Base-by-base conservation (phyloP, 2,888 invertebrate genomes). In the Phortica magna region DNA sequence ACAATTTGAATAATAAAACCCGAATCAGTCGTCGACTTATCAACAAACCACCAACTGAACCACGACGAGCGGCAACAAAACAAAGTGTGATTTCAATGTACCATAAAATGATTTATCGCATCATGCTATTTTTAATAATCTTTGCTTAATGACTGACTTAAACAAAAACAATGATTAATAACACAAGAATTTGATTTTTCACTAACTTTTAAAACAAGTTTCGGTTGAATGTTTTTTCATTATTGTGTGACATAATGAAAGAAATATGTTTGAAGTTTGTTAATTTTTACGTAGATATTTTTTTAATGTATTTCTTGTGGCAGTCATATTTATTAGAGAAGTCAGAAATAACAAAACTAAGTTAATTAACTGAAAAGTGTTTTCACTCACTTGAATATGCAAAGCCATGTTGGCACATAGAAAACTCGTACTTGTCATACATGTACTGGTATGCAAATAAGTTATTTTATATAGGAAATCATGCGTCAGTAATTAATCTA, bases 361-460 rank as follows among this genome's bases (percentile, higher is more conserved):
- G 3, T 67, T 19, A 43, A 55, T 65, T 14, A 48, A 2, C 1
- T 9, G 48, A 48, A 48, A 48, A 48, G 9, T 12, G 48, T 68
- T 76, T 73, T 59, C 70, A 53, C 57, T n/a, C 68, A 65, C 84
- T 88, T 84, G 87, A 85, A 88, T 85, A 87, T 87, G 83, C 85
- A 81, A 83, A 61, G 61, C 19, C 61, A 85, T 81, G 22, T 59
- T 6, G 17, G 61, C 22, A 61, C 22, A 61, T 61, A 61, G 79
- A 72, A 84, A 85, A 88, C 85, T 84, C 80, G 87, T 73, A 77
- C 83, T 86, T 80, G 87, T 82, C 89, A 88, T 84, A 84, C 89
- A 77, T 88, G 89, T 82, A 83, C 87, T 70, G 87, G 87, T 86
- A 86, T 86, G 89, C 89, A 86, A 86, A 86, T 86, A 78, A 77